phyloP scores from a whole-genome alignment of 2,113 vertebrate genomes.

The Cochlearius cochlearius region DNA sequence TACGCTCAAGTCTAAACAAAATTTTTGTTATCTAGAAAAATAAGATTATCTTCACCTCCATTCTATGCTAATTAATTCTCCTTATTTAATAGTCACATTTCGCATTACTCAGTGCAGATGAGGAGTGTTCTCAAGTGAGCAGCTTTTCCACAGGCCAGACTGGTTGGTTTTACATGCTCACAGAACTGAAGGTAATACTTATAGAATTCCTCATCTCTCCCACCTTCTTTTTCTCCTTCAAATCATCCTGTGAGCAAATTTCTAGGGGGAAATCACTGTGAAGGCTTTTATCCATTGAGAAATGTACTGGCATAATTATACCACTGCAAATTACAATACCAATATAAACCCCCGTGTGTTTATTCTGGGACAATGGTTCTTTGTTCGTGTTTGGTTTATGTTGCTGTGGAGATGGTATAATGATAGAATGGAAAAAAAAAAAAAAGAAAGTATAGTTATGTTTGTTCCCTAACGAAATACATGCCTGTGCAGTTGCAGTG shows the following conservation, averaged over 20 bases:
- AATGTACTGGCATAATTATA: not conserved
- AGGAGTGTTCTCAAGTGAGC: not conserved
- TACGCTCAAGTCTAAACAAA: not conserved
- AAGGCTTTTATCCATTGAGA: not conserved
- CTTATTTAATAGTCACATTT: not conserved
- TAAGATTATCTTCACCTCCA: not conserved
- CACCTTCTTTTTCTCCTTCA: not conserved
- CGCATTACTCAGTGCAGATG: not conserved
- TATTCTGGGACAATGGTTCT: not conserved
- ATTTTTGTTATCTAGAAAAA: slow-evolving; percentile 9
- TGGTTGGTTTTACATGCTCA: not conserved
- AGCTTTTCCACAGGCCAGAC: not conserved
- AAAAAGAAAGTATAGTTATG: not conserved
- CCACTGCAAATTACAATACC: not conserved
- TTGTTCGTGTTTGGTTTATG: not conserved
- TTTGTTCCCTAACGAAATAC: not conserved
- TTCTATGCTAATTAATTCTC: not conserved
- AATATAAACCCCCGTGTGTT: not conserved
- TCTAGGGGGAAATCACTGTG: not conserved
- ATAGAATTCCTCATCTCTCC: not conserved
- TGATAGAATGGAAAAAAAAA: not conserved
- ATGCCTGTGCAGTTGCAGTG: not conserved
- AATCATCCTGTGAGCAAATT: not conserved
- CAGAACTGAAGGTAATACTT: not conserved
- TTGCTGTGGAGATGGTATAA: not conserved